Conservation (phyloP, 2,113 vertebrate genomes). For the Myxocyprinus asiaticus region DNA sequence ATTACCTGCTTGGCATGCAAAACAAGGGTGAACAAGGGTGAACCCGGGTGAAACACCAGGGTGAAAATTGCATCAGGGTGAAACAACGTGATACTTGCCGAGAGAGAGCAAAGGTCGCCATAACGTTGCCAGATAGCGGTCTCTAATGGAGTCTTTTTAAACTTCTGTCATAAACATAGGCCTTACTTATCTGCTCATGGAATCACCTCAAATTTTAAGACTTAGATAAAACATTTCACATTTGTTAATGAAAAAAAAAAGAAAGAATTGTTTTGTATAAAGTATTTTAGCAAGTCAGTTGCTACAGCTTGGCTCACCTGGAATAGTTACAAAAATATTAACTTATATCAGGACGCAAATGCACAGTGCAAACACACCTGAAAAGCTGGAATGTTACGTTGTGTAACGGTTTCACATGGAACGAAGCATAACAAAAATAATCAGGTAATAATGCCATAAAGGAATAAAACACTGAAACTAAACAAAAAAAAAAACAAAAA, state of each 20-base stretch:
- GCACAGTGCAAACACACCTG: neutral
- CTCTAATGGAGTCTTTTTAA: conserved; percentile 31
- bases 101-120: conserved; percentile 54
- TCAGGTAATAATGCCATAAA: no score
- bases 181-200: conserved; percentile 19
- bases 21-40: conserved; percentile 51
- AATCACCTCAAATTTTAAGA: conserved; percentile 21
- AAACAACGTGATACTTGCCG: conserved; percentile 63
- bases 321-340: neutral
- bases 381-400: no score
- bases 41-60: conserved; percentile 58
- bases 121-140: conserved; percentile 37
- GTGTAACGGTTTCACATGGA: no score
- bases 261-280: neutral
- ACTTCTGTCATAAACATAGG: conserved; percentile 18
- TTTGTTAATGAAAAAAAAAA: neutral
- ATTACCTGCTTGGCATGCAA: conserved; percentile 55
- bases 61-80: conserved; percentile 62
- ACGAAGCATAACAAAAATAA: no score
- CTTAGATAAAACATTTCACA: conserved; percentile 11
- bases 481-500: no score
- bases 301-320: neutral
- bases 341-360: neutral
- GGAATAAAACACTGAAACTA: no score
- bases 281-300: no score